Base-by-base conservation (phyloP, 2,113 vertebrate species). In the Stictonetta naevosa region DNA sequence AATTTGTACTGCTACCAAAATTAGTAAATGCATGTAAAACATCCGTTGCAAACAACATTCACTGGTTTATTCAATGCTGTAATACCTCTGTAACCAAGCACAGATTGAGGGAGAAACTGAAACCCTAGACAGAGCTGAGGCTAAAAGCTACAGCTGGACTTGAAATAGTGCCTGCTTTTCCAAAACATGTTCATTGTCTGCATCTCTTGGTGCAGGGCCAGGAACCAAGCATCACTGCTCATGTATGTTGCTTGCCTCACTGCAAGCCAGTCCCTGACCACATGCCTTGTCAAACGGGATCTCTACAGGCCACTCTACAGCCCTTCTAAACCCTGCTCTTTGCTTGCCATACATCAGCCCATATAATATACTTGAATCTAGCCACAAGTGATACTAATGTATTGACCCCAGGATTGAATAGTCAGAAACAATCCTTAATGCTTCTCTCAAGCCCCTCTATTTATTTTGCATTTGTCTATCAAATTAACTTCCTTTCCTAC, bases 321-420 rank as follows among this genome's bases (percentile, higher is more conserved):
- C 34, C 42, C 34, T 34, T 36, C 67, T 8, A 38, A 84, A 56
- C 59, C 59, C 17, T 22, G 21, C 31, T 83, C 28, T 77, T 77
- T 25, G 29, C 48, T 23, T 13, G 16, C 21, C 46, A 28, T 3
- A 10, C 25, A 56, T 22, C 58, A 76, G 15, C 38, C 46, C 33
- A 38, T 16, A 46, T 0, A 11, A 42, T 3, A 13, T 0, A 13
- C 26, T 6, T 11, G 1, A 2, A 50, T 2, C 53, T 84, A n/a
- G n/a, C n/a, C n/a, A n/a, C n/a, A n/a, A n/a, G n/a, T n/a, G n/a
- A n/a, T n/a, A n/a, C n/a, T n/a, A n/a, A n/a, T n/a, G n/a, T n/a
- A 9, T 5, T 13, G 52, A 21, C 17, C 25, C 29, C 10, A 26
- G 22, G 26, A 34, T 40, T n/a, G 18, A 22, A 94, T 59, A 78